Conservation (phyloP, 2,797 vertebrate genomes). For the Sebastes aleutianus region DNA sequence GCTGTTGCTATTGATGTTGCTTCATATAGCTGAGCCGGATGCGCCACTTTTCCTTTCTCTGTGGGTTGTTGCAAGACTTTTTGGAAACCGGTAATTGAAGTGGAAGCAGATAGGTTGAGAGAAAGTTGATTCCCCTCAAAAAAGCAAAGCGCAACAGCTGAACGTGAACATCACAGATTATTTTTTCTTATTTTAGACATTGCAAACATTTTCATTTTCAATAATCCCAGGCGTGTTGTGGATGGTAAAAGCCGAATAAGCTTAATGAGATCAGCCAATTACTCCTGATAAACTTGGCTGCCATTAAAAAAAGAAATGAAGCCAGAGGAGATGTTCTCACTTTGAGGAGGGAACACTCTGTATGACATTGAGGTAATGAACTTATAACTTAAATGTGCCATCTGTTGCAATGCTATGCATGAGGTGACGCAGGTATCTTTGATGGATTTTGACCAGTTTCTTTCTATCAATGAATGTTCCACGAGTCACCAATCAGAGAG, state of each 20-base stretch:
- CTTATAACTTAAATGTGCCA: constrained; percentile 55
- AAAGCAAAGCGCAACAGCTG: neutral
- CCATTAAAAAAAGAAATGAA: constrained; percentile 10
- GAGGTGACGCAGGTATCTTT: constrained; percentile 30
- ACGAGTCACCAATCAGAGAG: constrained; percentile 21
- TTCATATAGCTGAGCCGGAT: constrained; percentile 4
- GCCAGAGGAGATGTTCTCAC: constrained; percentile 11
- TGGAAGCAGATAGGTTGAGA: neutral
- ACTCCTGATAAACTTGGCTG: constrained; percentile 3
- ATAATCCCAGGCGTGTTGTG: neutral
- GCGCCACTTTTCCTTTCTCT: neutral
- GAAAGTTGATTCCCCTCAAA: neutral
- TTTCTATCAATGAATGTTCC: neutral
- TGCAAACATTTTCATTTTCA: neutral
- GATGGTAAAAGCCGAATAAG: neutral
- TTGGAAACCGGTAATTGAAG: constrained; percentile 13
- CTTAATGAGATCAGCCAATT: constrained; percentile 16
- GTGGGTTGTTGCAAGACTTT: constrained; percentile 18
- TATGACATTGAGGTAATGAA: constrained; percentile 62
- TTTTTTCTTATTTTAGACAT: neutral
- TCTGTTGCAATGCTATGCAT: constrained; percentile 45
- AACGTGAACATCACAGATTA: neutral
- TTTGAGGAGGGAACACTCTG: constrained; percentile 34
- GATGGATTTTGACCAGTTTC: constrained; percentile 26
- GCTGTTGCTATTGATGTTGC: constrained; percentile 1